A percentile compares a stretch with the other conserved stretches of the same genome.
Conservation (phyloP, 2,797 vertebrate species). For the Pteronotus mesoamericanus region DNA sequence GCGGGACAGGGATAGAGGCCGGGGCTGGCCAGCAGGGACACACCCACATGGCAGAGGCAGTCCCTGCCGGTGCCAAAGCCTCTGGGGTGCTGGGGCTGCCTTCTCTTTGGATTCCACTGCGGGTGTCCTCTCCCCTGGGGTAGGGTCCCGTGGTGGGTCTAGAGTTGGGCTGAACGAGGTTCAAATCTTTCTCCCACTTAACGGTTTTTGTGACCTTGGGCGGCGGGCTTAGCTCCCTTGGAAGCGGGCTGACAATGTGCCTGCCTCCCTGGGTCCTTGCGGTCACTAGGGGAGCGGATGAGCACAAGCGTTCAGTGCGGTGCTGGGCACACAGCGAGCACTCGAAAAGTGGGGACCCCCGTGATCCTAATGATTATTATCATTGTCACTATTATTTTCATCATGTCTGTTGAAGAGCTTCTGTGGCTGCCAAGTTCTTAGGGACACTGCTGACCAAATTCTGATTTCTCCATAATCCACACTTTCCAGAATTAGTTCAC, state of each 20-base stretch:
- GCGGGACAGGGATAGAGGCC: neutral
- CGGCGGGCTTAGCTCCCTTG: neutral
- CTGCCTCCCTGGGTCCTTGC: neutral
- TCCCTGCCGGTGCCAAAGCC: neutral
- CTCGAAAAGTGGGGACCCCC: neutral
- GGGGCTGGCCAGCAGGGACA: neutral
- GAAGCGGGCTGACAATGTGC: neutral
- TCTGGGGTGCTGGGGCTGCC: neutral
- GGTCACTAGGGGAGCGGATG: neutral
- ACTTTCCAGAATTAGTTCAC: neutral
- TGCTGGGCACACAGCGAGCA: accelerated
- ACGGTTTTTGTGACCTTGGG: neutral
- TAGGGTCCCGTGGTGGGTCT: accelerated
- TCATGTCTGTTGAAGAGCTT: neutral
- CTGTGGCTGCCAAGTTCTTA: neutral
- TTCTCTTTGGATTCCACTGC: accelerated
- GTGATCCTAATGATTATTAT: neutral
- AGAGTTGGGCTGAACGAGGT: neutral
- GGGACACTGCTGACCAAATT: neutral
- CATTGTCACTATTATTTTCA: neutral
- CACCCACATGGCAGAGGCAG: neutral
- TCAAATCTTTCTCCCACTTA: neutral
- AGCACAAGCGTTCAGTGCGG: accelerated
- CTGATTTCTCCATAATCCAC: neutral
- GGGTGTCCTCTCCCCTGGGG: neutral